Conservation (phyloP, 92 coral and sea anemone genomes). For the Heteractis magnifica region DNA sequence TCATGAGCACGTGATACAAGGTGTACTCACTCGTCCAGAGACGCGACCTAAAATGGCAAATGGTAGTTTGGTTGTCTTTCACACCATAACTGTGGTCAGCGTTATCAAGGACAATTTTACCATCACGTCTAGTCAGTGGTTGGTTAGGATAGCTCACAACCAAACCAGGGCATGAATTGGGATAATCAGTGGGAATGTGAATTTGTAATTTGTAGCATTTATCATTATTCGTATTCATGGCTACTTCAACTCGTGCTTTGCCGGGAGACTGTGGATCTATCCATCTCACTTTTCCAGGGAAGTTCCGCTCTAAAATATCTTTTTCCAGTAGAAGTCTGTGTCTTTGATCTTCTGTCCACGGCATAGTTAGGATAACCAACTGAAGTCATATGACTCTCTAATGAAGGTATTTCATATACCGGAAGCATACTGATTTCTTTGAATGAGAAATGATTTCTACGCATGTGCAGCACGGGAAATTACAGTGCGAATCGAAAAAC, state of each 20-base stretch:
- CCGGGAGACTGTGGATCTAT: constrained; percentile 54
- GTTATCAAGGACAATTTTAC: background rate
- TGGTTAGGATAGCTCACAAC: constrained; percentile 56
- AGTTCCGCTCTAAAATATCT: constrained; percentile 38
- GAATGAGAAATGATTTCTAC: no score
- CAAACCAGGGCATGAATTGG: constrained; percentile 74
- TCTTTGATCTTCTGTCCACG: constrained; percentile 65
- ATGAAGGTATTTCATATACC: no score
- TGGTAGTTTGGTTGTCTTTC: constrained; percentile 47
- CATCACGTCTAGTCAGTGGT: constrained; percentile 31
- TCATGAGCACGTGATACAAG: constrained; percentile 20
- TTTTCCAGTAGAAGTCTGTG: constrained; percentile 61
- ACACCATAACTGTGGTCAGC: constrained; percentile 10
- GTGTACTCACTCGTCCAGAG: constrained; percentile 30
- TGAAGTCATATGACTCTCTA: no score
- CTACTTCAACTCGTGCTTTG: constrained; percentile 62
- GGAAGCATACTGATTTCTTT: no score
- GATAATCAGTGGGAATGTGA: constrained; percentile 68
- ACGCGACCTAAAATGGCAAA: constrained; percentile 70
- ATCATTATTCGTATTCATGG: constrained; percentile 53
- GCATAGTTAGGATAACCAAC: constrained; percentile 28
- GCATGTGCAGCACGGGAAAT: no score
- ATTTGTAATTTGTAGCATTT: constrained; percentile 60
- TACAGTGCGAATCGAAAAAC: no score
- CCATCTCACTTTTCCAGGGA: constrained; percentile 60